Evolutionary conservation across 2,888 invertebrate species (phyloP).

Genomic region (Poecilobothrus nobilitatus): DNA sequence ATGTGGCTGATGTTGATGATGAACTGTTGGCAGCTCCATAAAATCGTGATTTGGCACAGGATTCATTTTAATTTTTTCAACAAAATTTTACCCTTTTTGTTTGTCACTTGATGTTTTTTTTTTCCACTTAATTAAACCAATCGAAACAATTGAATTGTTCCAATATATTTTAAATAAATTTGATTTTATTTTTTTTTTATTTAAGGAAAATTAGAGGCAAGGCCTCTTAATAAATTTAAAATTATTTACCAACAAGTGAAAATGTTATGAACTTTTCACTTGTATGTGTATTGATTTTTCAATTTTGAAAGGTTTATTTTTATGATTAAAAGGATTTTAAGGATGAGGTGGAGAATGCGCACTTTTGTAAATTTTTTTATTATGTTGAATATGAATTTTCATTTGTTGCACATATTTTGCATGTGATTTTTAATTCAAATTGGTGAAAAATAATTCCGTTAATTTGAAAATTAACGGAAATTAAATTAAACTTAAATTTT

Average conservation of each 20-base stretch:
- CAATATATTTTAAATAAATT: too few species aligned
- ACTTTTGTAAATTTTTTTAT: not conserved
- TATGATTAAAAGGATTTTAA: not conserved
- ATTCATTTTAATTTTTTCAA: slow-evolving; percentile 33
- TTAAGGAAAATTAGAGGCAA: not conserved
- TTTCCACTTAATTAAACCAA: too few species aligned
- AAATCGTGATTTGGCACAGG: slow-evolving; percentile 42
- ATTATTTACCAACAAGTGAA: slow-evolving; percentile 20
- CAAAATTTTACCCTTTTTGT: too few species aligned
- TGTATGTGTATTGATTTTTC: not conserved
- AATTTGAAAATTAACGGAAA: too few species aligned
- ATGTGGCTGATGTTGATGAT: slow-evolving; percentile 34
- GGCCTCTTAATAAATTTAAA: slow-evolving; percentile 2
- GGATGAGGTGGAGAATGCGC: not conserved
- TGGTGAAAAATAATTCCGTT: too few species aligned
- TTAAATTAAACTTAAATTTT: too few species aligned
- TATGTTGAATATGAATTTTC: not conserved
- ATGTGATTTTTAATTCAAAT: not conserved
- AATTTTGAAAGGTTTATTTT: not conserved
- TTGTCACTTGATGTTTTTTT: too few species aligned
- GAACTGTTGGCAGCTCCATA: slow-evolving; percentile 37
- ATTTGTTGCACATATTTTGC: not conserved
- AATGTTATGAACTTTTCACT: not conserved
- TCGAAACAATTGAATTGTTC: too few species aligned
- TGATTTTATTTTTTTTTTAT: too few species aligned